Conservation (phyloP, 1,140 invertebrate species). For the Leptonema lineaticorne region DNA sequence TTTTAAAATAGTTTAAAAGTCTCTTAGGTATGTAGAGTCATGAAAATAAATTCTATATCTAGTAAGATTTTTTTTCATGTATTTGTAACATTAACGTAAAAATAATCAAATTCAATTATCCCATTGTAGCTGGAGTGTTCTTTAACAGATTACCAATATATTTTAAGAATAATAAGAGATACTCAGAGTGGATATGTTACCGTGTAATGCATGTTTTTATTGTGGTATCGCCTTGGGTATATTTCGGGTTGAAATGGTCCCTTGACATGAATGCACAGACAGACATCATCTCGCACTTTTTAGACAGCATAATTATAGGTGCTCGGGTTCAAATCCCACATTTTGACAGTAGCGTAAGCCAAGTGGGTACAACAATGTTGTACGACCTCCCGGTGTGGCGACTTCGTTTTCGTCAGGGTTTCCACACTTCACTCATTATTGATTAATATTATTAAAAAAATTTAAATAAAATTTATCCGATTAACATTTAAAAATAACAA, state of each 20-base stretch:
- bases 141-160: too few species aligned
- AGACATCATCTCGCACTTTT: not conserved
- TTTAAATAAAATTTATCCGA: not conserved
- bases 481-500: not conserved
- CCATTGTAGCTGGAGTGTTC: too few species aligned
- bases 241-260: not conserved
- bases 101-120: too few species aligned
- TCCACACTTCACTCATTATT: not conserved
- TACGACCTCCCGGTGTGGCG: not conserved
- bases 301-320: conserved; percentile 5
- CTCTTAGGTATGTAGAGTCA: too few species aligned
- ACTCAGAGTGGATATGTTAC: not conserved
- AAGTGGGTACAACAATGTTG: not conserved
- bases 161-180: too few species aligned
- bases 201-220: not conserved
- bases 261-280: not conserved
- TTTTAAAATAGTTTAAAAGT: too few species aligned
- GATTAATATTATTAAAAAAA: not conserved
- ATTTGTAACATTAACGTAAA: too few species aligned
- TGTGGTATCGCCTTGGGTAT: not conserved
- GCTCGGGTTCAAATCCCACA: not conserved
- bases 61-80: too few species aligned
- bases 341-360: conserved; percentile 3
- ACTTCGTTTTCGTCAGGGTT: too few species aligned
- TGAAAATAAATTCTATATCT: too few species aligned